These are phyloP conservation scores for Drosophila sproati DNA, from an alignment of 1,140 invertebrate genomes.

Conservation along the genomic window DNA sequence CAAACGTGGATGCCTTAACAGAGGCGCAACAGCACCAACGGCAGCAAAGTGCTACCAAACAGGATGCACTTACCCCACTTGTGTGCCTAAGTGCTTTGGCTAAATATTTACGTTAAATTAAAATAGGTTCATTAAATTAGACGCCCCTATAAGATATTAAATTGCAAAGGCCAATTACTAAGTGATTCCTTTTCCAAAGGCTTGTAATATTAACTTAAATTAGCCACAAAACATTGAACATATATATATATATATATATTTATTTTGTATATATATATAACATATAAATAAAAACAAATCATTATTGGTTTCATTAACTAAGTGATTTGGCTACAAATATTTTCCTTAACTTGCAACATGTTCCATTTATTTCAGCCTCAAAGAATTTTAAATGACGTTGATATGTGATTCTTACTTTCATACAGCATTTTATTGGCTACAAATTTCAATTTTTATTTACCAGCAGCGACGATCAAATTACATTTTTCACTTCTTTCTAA, in stretches of 20 bases:
- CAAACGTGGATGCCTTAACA: neutral
- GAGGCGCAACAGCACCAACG: neutral
- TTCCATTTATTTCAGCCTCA: neutral
- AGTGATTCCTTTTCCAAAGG: too few relatives aligned
- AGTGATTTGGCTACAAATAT: neutral
- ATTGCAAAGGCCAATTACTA: neutral
- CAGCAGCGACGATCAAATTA: conserved; percentile 52
- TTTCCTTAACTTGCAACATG: neutral
- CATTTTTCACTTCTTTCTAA: conserved; percentile 59
- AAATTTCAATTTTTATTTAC: conserved; percentile 54
- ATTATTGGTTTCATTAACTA: too few relatives aligned
- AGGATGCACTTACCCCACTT: conserved; percentile 5
- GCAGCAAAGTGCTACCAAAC: neutral
- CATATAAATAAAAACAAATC: too few relatives aligned
- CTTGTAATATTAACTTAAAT: too few relatives aligned
- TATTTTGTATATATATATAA: too few relatives aligned
- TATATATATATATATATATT: too few relatives aligned
- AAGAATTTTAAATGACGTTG: neutral
- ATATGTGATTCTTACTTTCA: conserved; percentile 16
- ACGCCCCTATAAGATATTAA: neutral
- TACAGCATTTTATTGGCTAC: conserved; percentile 1
- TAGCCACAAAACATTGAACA: too few relatives aligned
- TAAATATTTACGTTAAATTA: conserved; percentile 25
- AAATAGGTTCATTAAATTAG: neutral
- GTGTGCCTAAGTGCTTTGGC: conserved; percentile 12